Percentiles rank a stretch among this genome's conserved stretches.
Conservation (phyloP, 1,140 invertebrate species). For the Lycorma delicatula region DNA sequence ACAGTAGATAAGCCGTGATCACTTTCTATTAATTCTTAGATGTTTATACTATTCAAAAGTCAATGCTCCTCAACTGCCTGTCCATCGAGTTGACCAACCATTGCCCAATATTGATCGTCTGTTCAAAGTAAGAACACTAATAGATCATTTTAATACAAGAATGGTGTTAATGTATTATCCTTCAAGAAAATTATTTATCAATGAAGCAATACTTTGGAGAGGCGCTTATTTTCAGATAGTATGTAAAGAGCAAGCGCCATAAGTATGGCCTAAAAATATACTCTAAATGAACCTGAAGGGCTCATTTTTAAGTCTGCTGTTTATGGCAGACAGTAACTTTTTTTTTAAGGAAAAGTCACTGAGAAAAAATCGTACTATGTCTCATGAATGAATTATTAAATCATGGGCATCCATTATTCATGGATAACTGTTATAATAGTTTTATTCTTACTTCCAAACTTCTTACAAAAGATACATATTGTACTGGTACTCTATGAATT, state of each 20-base stretch:
- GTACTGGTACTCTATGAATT: neutral
- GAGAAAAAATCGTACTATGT: conserved; percentile 9
- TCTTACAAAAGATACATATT: neutral
- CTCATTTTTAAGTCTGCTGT: conserved; percentile 21
- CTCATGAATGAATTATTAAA: conserved; percentile 11
- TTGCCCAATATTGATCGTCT: neutral
- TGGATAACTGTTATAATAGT: conserved; percentile 20
- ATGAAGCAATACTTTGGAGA: conserved; percentile 9
- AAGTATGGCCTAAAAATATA: conserved; percentile 13
- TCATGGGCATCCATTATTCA: conserved; percentile 14
- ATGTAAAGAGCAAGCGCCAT: conserved; percentile 10
- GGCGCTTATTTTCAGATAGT: conserved; percentile 1
- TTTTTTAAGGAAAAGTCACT: conserved; percentile 14
- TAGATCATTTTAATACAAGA: conserved; percentile 29
- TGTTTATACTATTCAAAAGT: conserved; percentile 8
- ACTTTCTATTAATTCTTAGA: conserved; percentile 11
- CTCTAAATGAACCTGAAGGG: conserved; percentile 23
- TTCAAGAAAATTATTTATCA: conserved; percentile 20
- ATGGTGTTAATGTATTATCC: conserved; percentile 29
- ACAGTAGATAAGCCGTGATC: conserved; percentile 13
- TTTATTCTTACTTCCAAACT: conserved; percentile 1
- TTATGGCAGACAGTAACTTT: conserved; percentile 16
- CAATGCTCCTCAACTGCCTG: too few relatives aligned
- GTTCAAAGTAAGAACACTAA: conserved; percentile 16
- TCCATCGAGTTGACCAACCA: too few relatives aligned